Percentiles rank a stretch among this genome's conserved stretches.
Evolutionary conservation across 2,888 invertebrate species (phyloP).

Genomic region (Geotrupes spiniger): DNA sequence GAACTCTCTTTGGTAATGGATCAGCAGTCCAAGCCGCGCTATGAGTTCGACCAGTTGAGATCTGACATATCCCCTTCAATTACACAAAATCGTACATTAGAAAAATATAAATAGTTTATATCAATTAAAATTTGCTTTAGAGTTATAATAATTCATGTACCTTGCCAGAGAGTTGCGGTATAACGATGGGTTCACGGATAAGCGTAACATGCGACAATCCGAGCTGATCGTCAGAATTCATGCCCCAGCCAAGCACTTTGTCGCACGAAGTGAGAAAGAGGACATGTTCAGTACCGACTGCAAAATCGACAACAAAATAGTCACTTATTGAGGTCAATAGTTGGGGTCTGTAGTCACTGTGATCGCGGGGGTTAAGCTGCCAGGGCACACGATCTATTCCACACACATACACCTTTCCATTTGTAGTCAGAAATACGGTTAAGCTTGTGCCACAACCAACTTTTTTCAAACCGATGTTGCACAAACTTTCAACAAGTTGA

Average conservation of each 20-base stretch:
- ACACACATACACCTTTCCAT: constrained; percentile 60
- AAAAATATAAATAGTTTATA: too few species aligned
- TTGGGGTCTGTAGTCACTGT: constrained; percentile 55
- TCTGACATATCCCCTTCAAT: constrained; percentile 52
- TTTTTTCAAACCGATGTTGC: constrained; percentile 56
- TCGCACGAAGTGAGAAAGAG: constrained; percentile 57
- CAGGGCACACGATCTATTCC: constrained; percentile 61
- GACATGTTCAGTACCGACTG: constrained; percentile 61
- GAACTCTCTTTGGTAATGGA: constrained; percentile 51
- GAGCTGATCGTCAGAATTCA: constrained; percentile 61
- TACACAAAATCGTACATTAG: too few species aligned
- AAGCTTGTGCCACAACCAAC: constrained; percentile 64
- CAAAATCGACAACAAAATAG: constrained; percentile 57
- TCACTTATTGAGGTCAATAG: constrained; percentile 51
- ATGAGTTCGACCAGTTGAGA: constrained; percentile 62
- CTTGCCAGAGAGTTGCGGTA: constrained; percentile 54
- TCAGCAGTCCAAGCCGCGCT: constrained; percentile 63
- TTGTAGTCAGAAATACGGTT: constrained; percentile 59
- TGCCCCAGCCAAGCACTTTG: constrained; percentile 63
- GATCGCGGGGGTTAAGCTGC: constrained; percentile 52
- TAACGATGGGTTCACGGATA: constrained; percentile 56
- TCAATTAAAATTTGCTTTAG: too few species aligned
- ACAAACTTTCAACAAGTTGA: constrained; percentile 56
- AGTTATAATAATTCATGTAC: too few species aligned
- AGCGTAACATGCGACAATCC: constrained; percentile 58